A percentile compares a stretch with the other conserved stretches of the same genome.
These are phyloP conservation scores for Planiliza haematocheilus DNA, from an alignment of 2,113 vertebrate genomes.

Conservation along the genomic window DNA sequence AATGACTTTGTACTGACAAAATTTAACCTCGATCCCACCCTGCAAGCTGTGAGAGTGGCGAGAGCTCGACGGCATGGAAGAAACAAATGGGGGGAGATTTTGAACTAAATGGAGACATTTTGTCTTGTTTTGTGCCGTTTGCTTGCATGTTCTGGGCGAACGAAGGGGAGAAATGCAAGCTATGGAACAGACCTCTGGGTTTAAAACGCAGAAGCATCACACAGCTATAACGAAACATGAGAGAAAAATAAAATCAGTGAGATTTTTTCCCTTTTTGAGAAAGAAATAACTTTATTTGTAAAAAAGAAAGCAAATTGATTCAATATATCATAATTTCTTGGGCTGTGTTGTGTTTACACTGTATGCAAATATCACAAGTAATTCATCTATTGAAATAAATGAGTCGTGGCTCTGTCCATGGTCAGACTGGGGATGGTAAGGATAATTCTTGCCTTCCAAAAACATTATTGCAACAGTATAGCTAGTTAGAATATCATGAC, in stretches of 20 bases:
- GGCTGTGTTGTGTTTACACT: no score
- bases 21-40: slow-evolving; percentile 72
- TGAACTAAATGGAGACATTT: slow-evolving; percentile 41
- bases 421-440: no score
- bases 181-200: slow-evolving; percentile 5
- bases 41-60: slow-evolving; percentile 48
- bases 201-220: slow-evolving; percentile 1
- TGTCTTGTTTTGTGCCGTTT: slow-evolving; percentile 13
- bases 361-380: no score
- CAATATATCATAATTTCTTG: no score
- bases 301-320: no score
- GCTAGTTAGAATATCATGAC: no score
- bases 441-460: no score
- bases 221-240: neutral
- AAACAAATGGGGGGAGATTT: slow-evolving; percentile 46
- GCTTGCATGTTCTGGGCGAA: neutral
- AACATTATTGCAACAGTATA: no score
- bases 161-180: neutral
- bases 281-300: slow-evolving; percentile 12
- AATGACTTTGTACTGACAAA: slow-evolving; percentile 81
- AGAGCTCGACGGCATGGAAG: slow-evolving; percentile 21
- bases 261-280: neutral
- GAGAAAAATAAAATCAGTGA: neutral
- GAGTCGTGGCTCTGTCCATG: no score
- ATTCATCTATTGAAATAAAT: no score